phyloP scores from a whole-genome alignment of 2,113 vertebrate genomes.

The Anthoscopus minutus region DNA sequence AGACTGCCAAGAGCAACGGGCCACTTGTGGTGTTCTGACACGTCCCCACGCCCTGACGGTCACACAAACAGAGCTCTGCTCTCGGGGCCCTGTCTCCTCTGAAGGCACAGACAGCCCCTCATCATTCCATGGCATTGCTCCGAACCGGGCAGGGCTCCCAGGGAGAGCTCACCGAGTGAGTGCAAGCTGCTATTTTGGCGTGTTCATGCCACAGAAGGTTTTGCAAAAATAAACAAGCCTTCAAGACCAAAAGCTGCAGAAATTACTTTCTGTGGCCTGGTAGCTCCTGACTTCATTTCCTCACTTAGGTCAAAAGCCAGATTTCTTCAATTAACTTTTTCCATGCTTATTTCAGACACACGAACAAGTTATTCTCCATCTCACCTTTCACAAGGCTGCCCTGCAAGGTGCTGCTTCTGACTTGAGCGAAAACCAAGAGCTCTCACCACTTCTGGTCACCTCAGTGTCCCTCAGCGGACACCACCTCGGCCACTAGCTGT shows the following conservation, averaged over 20 bases:
- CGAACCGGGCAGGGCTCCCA: neutral
- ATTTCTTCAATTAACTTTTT: conserved; percentile 26
- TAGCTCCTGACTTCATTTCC: conserved; percentile 56
- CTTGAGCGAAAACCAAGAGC: neutral
- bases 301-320: conserved; percentile 58
- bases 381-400: conserved; percentile 50
- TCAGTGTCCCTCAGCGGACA: neutral
- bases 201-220: conserved; percentile 42
- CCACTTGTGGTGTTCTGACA: neutral
- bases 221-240: conserved; percentile 53
- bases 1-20: neutral
- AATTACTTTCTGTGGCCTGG: conserved; percentile 21
- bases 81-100: neutral
- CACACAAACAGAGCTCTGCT: neutral
- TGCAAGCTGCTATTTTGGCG: conserved; percentile 63
- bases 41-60: fast-evolving
- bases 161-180: conserved; percentile 62
- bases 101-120: neutral
- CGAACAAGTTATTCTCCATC: conserved; percentile 21
- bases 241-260: conserved; percentile 51
- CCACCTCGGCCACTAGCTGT: neutral
- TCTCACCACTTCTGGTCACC: neutral
- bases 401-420: conserved; percentile 36
- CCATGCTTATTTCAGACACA: conserved; percentile 21
- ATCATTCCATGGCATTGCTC: neutral